A percentile compares a stretch with the other conserved stretches of the same genome.
These are phyloP conservation scores for Panzeria rudis DNA, from an alignment of 2,888 invertebrate species.

Conservation along the genomic window DNA sequence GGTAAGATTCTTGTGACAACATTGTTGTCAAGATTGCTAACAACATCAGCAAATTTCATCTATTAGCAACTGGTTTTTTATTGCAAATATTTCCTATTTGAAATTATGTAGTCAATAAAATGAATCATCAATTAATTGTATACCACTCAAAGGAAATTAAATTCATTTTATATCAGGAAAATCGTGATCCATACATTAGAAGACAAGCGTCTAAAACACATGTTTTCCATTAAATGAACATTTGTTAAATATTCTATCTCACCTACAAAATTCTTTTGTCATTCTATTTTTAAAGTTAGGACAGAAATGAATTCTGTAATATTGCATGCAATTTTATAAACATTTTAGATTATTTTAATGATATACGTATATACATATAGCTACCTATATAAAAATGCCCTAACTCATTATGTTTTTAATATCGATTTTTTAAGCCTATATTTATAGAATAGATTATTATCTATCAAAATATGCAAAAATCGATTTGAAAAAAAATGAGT, in stretches of 20 bases:
- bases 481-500: too few species aligned
- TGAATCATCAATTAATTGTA: conserved; percentile 40
- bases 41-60: neutral
- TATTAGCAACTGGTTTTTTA: conserved; percentile 26
- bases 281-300: neutral
- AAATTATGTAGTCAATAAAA: conserved; percentile 31
- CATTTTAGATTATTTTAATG: too few species aligned
- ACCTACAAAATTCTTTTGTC: conserved; percentile 9
- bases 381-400: too few species aligned
- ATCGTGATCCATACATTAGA: conserved; percentile 39
- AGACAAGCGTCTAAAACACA: conserved; percentile 30
- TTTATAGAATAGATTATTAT: too few species aligned
- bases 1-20: neutral
- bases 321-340: neutral
- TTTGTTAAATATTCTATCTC: conserved; percentile 17
- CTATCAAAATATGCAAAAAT: too few species aligned
- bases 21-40: conserved; percentile 12
- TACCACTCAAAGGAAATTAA: conserved; percentile 35
- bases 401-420: too few species aligned
- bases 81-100: conserved; percentile 38
- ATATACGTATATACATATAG: too few species aligned
- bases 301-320: conserved; percentile 19
- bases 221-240: conserved; percentile 43
- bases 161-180: conserved; percentile 26
- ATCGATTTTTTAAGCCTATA: too few species aligned